These are phyloP conservation scores for Leucopsar rothschildi DNA, from an alignment of 2,113 vertebrate genomes.

Conservation along the genomic window DNA sequence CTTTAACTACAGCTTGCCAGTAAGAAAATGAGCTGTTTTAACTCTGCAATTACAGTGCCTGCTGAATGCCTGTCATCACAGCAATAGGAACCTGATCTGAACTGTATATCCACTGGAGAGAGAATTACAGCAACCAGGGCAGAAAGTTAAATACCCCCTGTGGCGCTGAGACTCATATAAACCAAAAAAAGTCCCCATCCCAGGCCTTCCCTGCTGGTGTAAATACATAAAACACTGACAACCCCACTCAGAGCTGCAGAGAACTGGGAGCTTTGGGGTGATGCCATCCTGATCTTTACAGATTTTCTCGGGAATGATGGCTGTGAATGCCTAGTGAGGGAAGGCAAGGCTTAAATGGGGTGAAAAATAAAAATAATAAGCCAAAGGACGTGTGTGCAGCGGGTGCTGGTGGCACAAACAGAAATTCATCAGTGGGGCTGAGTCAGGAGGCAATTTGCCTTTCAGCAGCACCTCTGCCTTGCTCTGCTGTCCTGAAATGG, in stretches of 20 bases:
- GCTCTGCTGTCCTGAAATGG: not conserved
- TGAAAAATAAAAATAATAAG: not conserved
- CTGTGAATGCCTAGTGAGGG: not conserved
- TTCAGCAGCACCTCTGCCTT: not conserved
- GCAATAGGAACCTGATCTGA: conserved; percentile 76
- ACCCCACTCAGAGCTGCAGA: not conserved
- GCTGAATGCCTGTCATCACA: conserved; percentile 83
- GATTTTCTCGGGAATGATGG: not conserved
- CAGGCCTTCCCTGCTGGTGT: not conserved
- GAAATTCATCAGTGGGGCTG: not conserved
- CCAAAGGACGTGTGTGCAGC: not conserved
- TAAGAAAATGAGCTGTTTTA: conserved; percentile 80
- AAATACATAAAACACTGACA: conserved; percentile 68
- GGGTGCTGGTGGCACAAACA: not conserved
- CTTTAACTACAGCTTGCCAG: conserved; percentile 79
- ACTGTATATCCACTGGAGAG: conserved; percentile 70
- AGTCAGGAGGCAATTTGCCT: conserved; percentile 9
- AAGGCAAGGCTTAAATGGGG: not conserved
- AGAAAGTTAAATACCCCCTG: conserved; percentile 71
- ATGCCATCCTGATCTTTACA: conserved; percentile 17
- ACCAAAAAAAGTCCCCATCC: conserved; percentile 28
- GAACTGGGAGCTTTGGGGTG: not conserved
- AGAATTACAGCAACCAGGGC: conserved; percentile 73
- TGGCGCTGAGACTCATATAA: conserved; percentile 65
- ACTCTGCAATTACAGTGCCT: conserved; percentile 80